Evolutionary conservation across 1,140 invertebrate species (phyloP).

Genomic region (Rhyzopertha dominica): DNA sequence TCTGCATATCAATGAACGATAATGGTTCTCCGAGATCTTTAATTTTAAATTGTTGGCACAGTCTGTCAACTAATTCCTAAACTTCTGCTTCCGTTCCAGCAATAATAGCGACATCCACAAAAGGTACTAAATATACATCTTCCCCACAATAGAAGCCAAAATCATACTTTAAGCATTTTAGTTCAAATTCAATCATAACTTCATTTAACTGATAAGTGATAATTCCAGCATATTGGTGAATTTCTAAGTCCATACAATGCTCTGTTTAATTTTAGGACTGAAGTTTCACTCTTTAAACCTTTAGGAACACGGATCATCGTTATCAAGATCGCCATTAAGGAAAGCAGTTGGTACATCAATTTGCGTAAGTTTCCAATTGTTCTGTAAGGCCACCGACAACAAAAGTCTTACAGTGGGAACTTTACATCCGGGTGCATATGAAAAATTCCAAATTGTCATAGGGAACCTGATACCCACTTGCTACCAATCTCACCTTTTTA

Average conservation of each 20-base stretch:
- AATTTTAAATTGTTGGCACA: too few relatives aligned
- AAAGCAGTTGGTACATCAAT: constrained; percentile 13
- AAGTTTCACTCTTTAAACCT: constrained; percentile 5
- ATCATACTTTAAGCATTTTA: constrained; percentile 10
- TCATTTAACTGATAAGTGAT: constrained; percentile 10
- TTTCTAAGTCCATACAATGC: constrained; percentile 15
- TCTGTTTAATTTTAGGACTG: constrained; percentile 14
- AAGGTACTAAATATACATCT: constrained; percentile 6
- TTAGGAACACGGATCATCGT: constrained; percentile 4
- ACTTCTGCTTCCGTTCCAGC: too few relatives aligned
- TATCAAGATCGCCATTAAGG: constrained; percentile 9
- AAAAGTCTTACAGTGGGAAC: constrained; percentile 11
- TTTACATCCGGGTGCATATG: constrained; percentile 12
- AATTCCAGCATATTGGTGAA: constrained; percentile 17
- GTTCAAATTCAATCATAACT: constrained; percentile 6
- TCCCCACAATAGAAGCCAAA: too few relatives aligned
- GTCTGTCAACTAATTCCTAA: too few relatives aligned
- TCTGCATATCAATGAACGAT: too few relatives aligned
- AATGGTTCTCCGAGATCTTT: too few relatives aligned
- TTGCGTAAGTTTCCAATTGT: constrained; percentile 7
- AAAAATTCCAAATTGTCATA: constrained; percentile 2
- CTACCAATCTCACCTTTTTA: constrained; percentile 31
- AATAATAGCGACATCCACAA: constrained; percentile 6
- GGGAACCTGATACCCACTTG: constrained; percentile 24
- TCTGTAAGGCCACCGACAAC: constrained; percentile 5